These are phyloP conservation scores for Diarsia mendica DNA, from an alignment of 2,888 invertebrate species.

Conservation along the genomic window DNA sequence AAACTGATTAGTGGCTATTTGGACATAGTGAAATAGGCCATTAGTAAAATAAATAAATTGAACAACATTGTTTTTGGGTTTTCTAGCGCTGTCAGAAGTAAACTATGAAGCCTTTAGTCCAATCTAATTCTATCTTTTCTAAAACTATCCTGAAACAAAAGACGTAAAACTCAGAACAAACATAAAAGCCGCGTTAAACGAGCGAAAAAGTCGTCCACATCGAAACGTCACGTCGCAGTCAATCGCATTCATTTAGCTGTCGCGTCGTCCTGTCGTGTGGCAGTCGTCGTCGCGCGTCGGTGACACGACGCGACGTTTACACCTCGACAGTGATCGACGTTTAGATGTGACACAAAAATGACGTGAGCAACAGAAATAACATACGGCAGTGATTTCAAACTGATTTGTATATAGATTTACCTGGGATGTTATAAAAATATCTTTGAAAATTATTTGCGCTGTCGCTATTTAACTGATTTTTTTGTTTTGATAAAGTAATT, in stretches of 20 bases:
- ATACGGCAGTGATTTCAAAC: slow-evolving; percentile 16
- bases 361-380: slow-evolving; percentile 53
- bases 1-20: no score
- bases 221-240: slow-evolving; percentile 60
- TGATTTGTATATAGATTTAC: neutral
- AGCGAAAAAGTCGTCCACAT: slow-evolving; percentile 59
- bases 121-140: neutral
- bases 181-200: slow-evolving; percentile 45
- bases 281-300: slow-evolving; percentile 42
- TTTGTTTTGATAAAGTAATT: neutral
- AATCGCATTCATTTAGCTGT: slow-evolving; percentile 67
- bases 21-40: no score
- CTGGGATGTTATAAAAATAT: neutral
- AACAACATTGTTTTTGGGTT: neutral
- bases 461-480: neutral
- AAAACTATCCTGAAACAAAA: slow-evolving; percentile 12
- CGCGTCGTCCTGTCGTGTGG: slow-evolving; percentile 63
- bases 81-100: neutral
- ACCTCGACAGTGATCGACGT: slow-evolving; percentile 61
- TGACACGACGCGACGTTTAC: slow-evolving; percentile 56
- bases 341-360: slow-evolving; percentile 52
- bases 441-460: neutral
- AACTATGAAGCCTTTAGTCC: neutral
- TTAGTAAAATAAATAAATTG: neutral
- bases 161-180: slow-evolving; percentile 14